Evolutionary conservation across 1,140 invertebrate genomes (phyloP).

Genomic region (Melipona quadrifasciata): DNA sequence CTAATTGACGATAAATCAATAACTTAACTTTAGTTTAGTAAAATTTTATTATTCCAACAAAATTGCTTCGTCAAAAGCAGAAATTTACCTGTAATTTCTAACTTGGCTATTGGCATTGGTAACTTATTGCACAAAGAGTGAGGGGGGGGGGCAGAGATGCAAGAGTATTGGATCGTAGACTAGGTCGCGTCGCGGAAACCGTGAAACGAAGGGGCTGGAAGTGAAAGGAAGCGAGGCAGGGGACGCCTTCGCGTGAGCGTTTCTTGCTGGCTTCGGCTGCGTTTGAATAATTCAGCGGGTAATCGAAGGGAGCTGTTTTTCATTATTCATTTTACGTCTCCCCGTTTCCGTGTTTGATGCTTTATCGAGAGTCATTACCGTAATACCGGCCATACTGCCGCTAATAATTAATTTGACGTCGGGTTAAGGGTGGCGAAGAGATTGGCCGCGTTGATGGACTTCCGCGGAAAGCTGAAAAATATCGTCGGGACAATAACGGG

Average conservation of each 20-base stretch:
- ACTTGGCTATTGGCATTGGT: neutral
- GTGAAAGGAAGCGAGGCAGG: neutral
- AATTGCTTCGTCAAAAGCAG: no score
- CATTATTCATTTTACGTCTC: constrained; percentile 32
- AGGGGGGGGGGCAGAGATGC: accelerated
- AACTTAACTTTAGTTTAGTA: no score
- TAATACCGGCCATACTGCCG: neutral
- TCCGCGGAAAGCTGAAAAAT: neutral
- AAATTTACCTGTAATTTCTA: no score
- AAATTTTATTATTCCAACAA: no score
- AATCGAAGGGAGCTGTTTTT: constrained; percentile 40
- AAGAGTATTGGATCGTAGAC: neutral
- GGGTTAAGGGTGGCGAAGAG: neutral
- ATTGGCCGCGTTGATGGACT: neutral
- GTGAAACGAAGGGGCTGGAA: neutral
- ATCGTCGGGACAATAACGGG: no score
- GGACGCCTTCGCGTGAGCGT: neutral
- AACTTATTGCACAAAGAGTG: neutral
- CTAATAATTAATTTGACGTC: constrained; percentile 31
- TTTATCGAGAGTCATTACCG: constrained; percentile 32
- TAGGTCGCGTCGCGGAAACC: neutral
- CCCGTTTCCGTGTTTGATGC: constrained; percentile 24
- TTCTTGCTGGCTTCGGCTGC: neutral
- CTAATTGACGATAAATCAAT: no score
- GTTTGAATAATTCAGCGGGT: constrained; percentile 36